Conservation (phyloP, 1,140 invertebrate species). For the Danaus plexippus region DNA sequence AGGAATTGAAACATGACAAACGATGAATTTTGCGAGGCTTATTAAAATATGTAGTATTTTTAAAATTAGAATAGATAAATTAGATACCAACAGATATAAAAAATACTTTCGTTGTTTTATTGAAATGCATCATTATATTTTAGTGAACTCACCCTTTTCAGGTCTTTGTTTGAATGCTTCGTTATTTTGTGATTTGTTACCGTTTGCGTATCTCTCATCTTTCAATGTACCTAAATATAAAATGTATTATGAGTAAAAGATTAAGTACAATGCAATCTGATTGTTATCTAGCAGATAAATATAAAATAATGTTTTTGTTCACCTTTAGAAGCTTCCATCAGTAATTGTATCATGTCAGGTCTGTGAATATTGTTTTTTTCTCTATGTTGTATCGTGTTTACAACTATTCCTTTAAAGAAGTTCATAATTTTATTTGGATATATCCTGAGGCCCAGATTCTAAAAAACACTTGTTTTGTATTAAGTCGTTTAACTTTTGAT, state of each 20-base stretch:
- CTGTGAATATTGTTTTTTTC: no score
- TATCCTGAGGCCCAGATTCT: conserved; percentile 27
- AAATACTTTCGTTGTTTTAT: not conserved
- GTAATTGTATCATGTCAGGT: no score
- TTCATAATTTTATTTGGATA: conserved; percentile 26
- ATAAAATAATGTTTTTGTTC: conserved; percentile 3
- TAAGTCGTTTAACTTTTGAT: no score
- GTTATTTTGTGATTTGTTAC: conserved; percentile 7
- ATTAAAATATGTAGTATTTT: no score
- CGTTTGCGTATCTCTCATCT: no score
- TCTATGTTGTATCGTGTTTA: no score
- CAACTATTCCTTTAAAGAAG: conserved; percentile 45
- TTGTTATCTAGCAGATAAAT: not conserved
- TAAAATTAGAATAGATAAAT: no score
- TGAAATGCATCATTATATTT: no score
- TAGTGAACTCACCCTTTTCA: conserved; percentile 16
- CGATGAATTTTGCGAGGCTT: no score
- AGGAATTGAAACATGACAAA: no score
- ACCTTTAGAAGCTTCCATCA: conserved; percentile 62
- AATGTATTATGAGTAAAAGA: not conserved
- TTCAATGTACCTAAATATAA: conserved; percentile 20
- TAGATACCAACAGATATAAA: no score
- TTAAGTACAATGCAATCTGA: not conserved
- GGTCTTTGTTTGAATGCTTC: conserved; percentile 21
- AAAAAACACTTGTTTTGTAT: conserved; percentile 3